Evolutionary conservation across 1,140 invertebrate genomes (phyloP).

Genomic region (Solenopsis invicta): DNA sequence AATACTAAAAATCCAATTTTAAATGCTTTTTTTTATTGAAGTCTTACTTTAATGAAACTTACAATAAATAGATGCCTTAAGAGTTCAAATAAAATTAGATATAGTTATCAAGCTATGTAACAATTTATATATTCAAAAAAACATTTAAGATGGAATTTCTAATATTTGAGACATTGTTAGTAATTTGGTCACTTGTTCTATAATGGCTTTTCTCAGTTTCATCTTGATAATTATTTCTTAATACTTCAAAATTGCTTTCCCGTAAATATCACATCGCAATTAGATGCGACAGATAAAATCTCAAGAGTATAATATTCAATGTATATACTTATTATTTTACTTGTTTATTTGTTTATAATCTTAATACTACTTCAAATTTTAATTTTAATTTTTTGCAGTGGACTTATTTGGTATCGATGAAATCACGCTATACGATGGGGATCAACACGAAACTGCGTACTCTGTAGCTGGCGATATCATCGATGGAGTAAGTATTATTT

Average conservation of each 20-base stretch:
- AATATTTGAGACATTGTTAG: too few species aligned
- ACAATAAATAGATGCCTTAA: too few species aligned
- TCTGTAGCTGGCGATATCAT: slow-evolving; percentile 95
- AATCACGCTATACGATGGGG: slow-evolving; percentile 93
- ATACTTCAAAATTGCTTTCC: slow-evolving; percentile 50
- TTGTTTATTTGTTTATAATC: not conserved
- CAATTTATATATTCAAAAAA: too few species aligned
- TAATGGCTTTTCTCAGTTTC: slow-evolving; percentile 18
- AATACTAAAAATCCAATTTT: too few species aligned
- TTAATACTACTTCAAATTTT: slow-evolving; percentile 62
- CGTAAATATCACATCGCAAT: not conserved
- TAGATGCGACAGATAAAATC: not conserved
- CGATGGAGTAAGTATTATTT: slow-evolving; percentile 91
- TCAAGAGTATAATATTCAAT: not conserved
- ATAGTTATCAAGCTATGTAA: too few species aligned
- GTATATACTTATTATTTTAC: not conserved
- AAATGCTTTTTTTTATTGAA: too few species aligned
- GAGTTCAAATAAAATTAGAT: too few species aligned
- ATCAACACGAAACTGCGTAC: slow-evolving; percentile 94
- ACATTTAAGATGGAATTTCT: too few species aligned
- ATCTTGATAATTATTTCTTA: slow-evolving; percentile 75
- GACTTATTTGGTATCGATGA: slow-evolving; percentile 96
- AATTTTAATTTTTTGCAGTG: slow-evolving; percentile 86
- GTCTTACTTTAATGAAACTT: too few species aligned
- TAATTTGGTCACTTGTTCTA: too few species aligned